A percentile compares a stretch with the other conserved stretches of the same genome.
Evolutionary conservation across 30 jellyfish, hydroid and myxozoan genomes (phyloP).

Genomic region (Hydra vulgaris): DNA sequence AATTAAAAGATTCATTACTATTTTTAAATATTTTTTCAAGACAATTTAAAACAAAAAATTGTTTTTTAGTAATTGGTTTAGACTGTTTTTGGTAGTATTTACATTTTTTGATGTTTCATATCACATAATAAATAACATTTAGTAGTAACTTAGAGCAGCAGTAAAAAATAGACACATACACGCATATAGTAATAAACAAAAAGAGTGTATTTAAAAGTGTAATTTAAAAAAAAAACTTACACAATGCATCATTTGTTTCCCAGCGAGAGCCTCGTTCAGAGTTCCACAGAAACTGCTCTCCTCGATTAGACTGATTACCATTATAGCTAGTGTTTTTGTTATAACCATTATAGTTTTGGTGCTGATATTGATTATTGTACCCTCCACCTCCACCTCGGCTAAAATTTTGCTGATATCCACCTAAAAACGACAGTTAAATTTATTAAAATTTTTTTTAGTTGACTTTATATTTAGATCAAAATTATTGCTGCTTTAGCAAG

Average conservation of each 20-base stretch:
- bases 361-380: conserved; percentile 18
- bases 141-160: too few species aligned
- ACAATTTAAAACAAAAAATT: too few species aligned
- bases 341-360: conserved; percentile 20
- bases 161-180: too few species aligned
- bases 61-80: too few species aligned
- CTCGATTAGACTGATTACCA: conserved; percentile 37
- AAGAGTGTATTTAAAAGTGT: not conserved
- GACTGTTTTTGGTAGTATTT: too few species aligned
- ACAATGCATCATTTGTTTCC: conserved; percentile 13
- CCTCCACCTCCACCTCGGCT: conserved; percentile 89
- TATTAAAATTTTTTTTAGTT: too few species aligned
- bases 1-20: too few species aligned
- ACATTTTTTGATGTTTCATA: too few species aligned
- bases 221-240: not conserved
- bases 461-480: too few species aligned
- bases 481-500: too few species aligned
- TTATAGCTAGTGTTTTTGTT: conserved; percentile 35
- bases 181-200: not conserved
- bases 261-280: conserved; percentile 30
- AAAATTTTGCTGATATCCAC: conserved; percentile 51
- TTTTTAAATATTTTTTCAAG: too few species aligned
- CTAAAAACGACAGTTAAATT: not conserved
- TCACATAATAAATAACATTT: too few species aligned
- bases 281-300: conserved; percentile 27